A percentile compares a stretch with the other conserved stretches of the same genome.
Evolutionary conservation across 1,140 invertebrate genomes (phyloP).

Genomic region (Vanessa atalanta): DNA sequence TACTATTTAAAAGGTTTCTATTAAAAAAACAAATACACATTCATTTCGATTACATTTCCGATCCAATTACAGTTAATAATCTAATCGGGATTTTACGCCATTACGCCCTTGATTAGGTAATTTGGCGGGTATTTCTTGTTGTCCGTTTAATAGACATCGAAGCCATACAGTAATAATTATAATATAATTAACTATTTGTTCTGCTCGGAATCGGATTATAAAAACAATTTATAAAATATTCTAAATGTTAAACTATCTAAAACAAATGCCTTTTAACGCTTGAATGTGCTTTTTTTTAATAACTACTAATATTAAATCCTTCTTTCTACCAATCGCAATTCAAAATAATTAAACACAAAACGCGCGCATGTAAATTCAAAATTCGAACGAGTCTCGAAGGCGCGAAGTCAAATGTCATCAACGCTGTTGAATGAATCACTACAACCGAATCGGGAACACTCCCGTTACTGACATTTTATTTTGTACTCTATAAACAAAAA

Average conservation of each 20-base stretch:
- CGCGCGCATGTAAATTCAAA: slow-evolving; percentile 47
- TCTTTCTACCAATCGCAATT: not conserved
- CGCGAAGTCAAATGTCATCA: slow-evolving; percentile 60
- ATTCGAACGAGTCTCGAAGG: slow-evolving; percentile 51
- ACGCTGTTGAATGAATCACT: slow-evolving; percentile 66
- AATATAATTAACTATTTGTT: slow-evolving; percentile 15
- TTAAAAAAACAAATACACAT: slow-evolving; percentile 37
- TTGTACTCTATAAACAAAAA: slow-evolving; percentile 34
- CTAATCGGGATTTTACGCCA: slow-evolving; percentile 44
- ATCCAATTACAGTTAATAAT: slow-evolving; percentile 51
- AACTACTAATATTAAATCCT: not conserved
- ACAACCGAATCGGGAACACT: slow-evolving; percentile 56
- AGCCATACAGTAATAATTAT: slow-evolving; percentile 23
- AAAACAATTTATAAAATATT: not conserved
- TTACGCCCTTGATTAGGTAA: slow-evolving; percentile 52
- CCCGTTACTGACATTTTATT: slow-evolving; percentile 34
- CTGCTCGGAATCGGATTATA: not conserved
- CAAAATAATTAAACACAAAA: slow-evolving; percentile 10
- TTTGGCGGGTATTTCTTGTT: slow-evolving; percentile 44
- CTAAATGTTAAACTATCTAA: not conserved
- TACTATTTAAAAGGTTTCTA: slow-evolving; percentile 40
- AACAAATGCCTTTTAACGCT: not conserved
- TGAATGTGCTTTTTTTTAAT: too few relatives aligned
- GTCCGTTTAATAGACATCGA: slow-evolving; percentile 26
- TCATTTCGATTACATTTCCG: slow-evolving; percentile 32